Base-by-base conservation (phyloP, 1,140 invertebrate species). In the Phenacoccus solenopsis region DNA sequence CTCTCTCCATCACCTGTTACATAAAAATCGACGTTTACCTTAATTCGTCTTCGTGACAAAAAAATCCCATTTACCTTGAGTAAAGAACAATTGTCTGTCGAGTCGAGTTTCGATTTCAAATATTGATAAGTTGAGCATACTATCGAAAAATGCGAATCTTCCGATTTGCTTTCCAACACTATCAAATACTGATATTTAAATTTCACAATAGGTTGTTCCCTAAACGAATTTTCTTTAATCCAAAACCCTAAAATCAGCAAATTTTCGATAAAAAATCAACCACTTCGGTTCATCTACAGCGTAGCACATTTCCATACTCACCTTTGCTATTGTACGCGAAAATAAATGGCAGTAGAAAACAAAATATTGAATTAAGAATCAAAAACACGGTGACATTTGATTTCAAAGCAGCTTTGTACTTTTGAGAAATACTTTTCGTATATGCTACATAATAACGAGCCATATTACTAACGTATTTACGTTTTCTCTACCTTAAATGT, bases 1-100 rank as follows among this genome's bases (percentile, higher is more conserved):
- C 86, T 70, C 81, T 78, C 81, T 88, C 86, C 74, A 81, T 74
- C 38, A 84, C 81, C 87, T 88, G 73, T 57, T 78, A 78, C 70
- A 69, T 38, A 25, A 49, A 1, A 1, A 1, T 12, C n/a, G 5
- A 16, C n/a, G n/a, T n/a, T n/a, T n/a, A n/a, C n/a, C n/a, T n/a
- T n/a, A n/a, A n/a, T n/a, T n/a, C n/a, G n/a, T n/a, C n/a, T n/a
- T n/a, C n/a, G n/a, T n/a, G n/a, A n/a, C n/a, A 32, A 32, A 32
- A 32, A 32, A 32, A 32, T 32, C 13, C 30, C 13, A 32, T 32
- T 32, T 16, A 49, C 38, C 20, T 49, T 49, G 12, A 49, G 3
- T n/a, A 49, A 49, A 9, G 38, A 49, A 49, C 38, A 49, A 49
- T 49, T 49, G 16, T 49, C 38, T 4, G 38, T 2, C 3, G 3